Percentiles rank a stretch among this genome's conserved stretches.
Evolutionary conservation across 2,113 vertebrate species (phyloP).

Genomic region (Notechis scutatus): DNA sequence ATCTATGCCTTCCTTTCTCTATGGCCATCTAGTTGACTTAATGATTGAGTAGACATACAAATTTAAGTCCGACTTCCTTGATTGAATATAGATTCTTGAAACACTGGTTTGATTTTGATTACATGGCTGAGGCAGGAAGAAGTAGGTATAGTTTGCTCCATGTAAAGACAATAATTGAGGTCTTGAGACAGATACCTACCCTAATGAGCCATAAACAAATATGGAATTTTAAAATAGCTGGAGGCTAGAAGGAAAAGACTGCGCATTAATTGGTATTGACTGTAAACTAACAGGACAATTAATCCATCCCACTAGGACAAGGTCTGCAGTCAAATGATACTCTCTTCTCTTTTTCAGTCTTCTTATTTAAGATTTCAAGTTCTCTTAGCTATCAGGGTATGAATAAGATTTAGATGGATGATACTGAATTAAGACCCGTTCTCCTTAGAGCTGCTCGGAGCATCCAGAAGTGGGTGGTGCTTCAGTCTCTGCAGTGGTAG

Average conservation of each 20-base stretch:
- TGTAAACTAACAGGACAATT: neutral
- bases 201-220: neutral
- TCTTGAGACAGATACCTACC: neutral
- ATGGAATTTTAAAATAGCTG: neutral
- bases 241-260: neutral
- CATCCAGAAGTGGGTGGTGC: too few relatives aligned
- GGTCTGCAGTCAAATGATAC: neutral
- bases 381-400: neutral
- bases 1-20: neutral
- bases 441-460: too few relatives aligned
- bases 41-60: neutral
- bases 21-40: neutral
- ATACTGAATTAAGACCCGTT: neutral
- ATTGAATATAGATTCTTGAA: neutral
- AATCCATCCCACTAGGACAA: neutral
- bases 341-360: neutral
- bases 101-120: neutral
- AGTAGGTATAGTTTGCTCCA: neutral
- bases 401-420: neutral
- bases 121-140: neutral
- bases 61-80: neutral
- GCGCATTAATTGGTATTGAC: neutral
- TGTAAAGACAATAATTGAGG: neutral
- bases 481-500: too few relatives aligned
- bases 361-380: neutral